A percentile compares a stretch with the other conserved stretches of the same genome.
Conservation (phyloP, 1,140 invertebrate genomes). For the Chelonus insularis region DNA sequence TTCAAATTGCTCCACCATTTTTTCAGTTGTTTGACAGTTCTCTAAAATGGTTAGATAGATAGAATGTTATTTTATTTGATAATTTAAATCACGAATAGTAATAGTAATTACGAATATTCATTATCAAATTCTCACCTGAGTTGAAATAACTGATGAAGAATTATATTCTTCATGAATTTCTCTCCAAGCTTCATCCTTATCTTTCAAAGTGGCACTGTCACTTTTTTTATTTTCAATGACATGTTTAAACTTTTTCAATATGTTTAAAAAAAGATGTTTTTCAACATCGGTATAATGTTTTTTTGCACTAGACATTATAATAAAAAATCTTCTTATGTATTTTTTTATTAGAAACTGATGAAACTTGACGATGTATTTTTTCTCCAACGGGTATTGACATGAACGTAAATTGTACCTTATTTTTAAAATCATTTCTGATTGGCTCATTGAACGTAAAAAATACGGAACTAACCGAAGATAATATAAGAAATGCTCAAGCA, state of each 20-base stretch:
- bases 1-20: conserved; percentile 18
- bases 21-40: conserved; percentile 9
- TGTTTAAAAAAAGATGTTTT: conserved; percentile 3
- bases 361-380: too few relatives aligned
- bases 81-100: too few relatives aligned
- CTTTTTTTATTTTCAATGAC: conserved; percentile 6
- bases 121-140: conserved; percentile 1
- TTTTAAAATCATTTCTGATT: conserved; percentile 8
- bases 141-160: conserved; percentile 5
- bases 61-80: too few relatives aligned
- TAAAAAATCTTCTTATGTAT: neutral
- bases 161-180: conserved; percentile 11
- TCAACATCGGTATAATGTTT: conserved; percentile 14
- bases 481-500: conserved; percentile 8
- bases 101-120: neutral
- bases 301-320: conserved; percentile 5
- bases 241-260: conserved; percentile 9
- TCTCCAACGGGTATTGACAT: neutral
- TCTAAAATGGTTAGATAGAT: conserved; percentile 5
- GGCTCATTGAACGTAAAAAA: conserved; percentile 10
- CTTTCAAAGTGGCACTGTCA: neutral
- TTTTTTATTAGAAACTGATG: neutral
- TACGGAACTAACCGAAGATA: conserved; percentile 2
- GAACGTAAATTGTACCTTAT: neutral
- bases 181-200: conserved; percentile 18